Base-by-base conservation (phyloP, 2,113 vertebrate species). In the Struthidea cinerea region DNA sequence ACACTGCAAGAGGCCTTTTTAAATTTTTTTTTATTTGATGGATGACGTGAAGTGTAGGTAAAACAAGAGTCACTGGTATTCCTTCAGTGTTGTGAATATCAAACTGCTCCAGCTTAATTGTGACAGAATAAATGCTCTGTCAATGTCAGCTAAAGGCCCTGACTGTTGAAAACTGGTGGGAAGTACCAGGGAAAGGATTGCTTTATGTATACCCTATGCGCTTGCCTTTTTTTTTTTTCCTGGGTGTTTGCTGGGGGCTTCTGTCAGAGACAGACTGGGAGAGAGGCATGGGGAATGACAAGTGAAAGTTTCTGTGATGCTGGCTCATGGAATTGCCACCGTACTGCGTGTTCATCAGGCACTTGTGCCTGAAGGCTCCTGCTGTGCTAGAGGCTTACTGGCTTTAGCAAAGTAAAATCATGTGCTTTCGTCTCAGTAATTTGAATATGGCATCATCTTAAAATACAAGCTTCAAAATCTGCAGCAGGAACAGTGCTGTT, bases 171-270 rank as follows among this genome's bases (percentile, higher is more conserved):
- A 90, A 69, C 17, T 33, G 12, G 6, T 87, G 26, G 26, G 57
- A 49, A 33, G 7, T 30, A 56, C 60, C 28, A 64, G 15, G 32
- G 26, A 65, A 69, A 56, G 35, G n/a, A 61, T 91, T 79, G 10
- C 17, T 89, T 44, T 47, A 18, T 1, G 0, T 44, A 35, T 12
- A 39, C 16, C 10, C 14, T 42, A 11, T 0, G 0, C 11, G 28
- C 10, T 49, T 79, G 35, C 3, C 7, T 61, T 56, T 52, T 44
- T 16, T 73, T 55, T 30, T 5, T 23, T 22, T 1, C 35, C 15
- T 33, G 44, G 47, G 10, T 9, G 2, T 74, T 94, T 24, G 4
- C 26, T 49, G 28, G 12, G 16, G 28, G 16, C 37, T 82, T 85
- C 44, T 79, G 26, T 84, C 46, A 65, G 73, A 46, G 20, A 15